Evolutionary conservation across 2,113 vertebrate species (phyloP).

Genomic region (Synodontis membranacea): DNA sequence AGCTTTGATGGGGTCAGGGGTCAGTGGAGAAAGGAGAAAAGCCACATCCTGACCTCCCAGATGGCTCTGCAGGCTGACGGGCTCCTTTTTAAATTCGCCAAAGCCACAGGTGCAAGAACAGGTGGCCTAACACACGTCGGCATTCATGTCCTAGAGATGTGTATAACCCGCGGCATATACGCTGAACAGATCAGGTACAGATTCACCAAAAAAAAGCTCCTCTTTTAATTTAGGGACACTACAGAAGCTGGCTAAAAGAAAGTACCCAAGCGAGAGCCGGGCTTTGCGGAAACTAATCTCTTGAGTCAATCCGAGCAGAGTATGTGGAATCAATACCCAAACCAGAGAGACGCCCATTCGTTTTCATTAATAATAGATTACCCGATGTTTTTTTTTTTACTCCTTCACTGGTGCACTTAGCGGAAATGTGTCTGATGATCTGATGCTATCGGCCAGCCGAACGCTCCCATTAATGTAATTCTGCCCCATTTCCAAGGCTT

Average conservation of each 20-base stretch:
- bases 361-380: slow-evolving; percentile 79
- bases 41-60: slow-evolving; percentile 48
- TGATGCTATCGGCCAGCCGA: slow-evolving; percentile 67
- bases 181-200: neutral
- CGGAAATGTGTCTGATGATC: slow-evolving; percentile 72
- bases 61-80: slow-evolving; percentile 6
- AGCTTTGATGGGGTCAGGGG: slow-evolving; percentile 43
- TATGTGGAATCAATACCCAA: slow-evolving; percentile 69
- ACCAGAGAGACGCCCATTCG: slow-evolving; percentile 67
- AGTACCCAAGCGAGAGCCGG: neutral
- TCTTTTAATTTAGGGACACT: neutral
- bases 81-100: slow-evolving; percentile 32
- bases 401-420: slow-evolving; percentile 70
- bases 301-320: slow-evolving; percentile 60
- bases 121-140: slow-evolving; percentile 38
- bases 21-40: slow-evolving; percentile 55
- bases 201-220: neutral
- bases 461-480: slow-evolving; percentile 72
- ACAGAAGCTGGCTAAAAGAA: neutral
- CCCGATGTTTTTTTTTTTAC: slow-evolving; percentile 54
- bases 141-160: neutral
- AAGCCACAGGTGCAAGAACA: slow-evolving; percentile 44
- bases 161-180: neutral
- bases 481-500: slow-evolving; percentile 68
- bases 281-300: slow-evolving; percentile 35